A percentile compares a stretch with the other conserved stretches of the same genome.
Evolutionary conservation across 2,797 vertebrate species (phyloP).

Genomic region (Loriculus beryllinus): DNA sequence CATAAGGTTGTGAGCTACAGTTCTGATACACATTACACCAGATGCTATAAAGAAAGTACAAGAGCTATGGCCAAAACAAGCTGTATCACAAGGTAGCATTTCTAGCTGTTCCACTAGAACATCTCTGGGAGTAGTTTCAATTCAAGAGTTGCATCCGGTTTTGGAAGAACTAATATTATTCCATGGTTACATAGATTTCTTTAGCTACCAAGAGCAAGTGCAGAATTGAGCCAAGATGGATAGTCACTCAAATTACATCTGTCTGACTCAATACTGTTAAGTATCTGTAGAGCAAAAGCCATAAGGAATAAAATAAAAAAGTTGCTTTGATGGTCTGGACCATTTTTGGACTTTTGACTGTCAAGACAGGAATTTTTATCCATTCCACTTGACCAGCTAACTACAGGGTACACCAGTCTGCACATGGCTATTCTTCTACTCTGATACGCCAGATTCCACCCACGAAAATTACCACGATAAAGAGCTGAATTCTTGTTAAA

Average conservation of each 20-base stretch:
- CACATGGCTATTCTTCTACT: background rate
- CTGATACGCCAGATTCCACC: background rate
- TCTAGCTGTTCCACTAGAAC: background rate
- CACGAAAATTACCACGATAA: fast-evolving
- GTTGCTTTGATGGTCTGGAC: background rate
- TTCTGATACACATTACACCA: background rate
- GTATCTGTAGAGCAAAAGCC: background rate
- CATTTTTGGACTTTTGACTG: slow-evolving; percentile 16
- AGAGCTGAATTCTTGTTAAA: background rate
- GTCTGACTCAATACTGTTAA: background rate
- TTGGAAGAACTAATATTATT: background rate
- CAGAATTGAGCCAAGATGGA: background rate
- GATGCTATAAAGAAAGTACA: background rate
- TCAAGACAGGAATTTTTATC: background rate
- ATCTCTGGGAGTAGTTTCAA: background rate
- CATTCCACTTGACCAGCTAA: background rate
- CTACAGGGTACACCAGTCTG: background rate
- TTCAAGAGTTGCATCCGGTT: background rate
- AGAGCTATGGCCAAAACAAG: background rate
- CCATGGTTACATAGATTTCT: slow-evolving; percentile 12
- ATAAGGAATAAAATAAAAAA: background rate
- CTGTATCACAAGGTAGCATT: background rate
- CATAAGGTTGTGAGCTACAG: background rate
- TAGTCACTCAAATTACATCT: background rate
- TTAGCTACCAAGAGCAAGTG: background rate